Evolutionary conservation across 2,797 vertebrate genomes (phyloP).

Genomic region (Pampus argenteus): DNA sequence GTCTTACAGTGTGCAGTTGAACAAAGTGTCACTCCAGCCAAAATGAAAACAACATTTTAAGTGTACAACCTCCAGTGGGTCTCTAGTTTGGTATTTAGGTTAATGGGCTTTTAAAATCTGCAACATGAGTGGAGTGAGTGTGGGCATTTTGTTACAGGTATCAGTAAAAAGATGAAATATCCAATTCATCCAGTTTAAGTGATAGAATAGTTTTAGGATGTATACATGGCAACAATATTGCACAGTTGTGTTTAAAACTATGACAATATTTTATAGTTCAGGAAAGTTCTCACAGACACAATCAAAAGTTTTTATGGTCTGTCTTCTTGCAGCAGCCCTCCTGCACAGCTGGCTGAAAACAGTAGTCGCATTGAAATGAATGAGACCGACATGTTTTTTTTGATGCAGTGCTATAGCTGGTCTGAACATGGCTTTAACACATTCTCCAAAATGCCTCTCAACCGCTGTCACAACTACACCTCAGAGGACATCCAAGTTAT

Average conservation of each 20-base stretch:
- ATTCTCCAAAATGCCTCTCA: constrained; percentile 22
- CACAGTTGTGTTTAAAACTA: not conserved
- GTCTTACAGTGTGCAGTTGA: not conserved
- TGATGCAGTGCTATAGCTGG: not conserved
- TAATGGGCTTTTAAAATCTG: not conserved
- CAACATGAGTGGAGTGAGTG: not conserved
- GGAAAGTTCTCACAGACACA: not conserved
- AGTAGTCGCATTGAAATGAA: constrained; percentile 10
- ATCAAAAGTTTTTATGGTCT: not conserved
- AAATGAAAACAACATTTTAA: not conserved
- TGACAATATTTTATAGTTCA: not conserved
- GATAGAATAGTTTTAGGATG: not conserved
- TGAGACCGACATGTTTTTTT: constrained; percentile 6
- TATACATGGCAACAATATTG: not conserved
- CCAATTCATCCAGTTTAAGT: not conserved
- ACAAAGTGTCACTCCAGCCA: not conserved
- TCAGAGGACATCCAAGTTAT: constrained; percentile 51
- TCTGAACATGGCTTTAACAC: constrained; percentile 19
- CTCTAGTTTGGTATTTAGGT: not conserved
- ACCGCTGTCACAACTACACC: constrained; percentile 38
- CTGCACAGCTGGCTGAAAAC: not conserved
- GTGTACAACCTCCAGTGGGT: not conserved
- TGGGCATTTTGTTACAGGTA: not conserved
- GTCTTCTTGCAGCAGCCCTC: constrained; percentile 1
- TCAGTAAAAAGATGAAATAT: not conserved